Evolutionary conservation across 2,797 vertebrate species (phyloP), one percentile per base, ranked within the genome.

Genomic region (Sphaeramia orbicularis): DNA sequence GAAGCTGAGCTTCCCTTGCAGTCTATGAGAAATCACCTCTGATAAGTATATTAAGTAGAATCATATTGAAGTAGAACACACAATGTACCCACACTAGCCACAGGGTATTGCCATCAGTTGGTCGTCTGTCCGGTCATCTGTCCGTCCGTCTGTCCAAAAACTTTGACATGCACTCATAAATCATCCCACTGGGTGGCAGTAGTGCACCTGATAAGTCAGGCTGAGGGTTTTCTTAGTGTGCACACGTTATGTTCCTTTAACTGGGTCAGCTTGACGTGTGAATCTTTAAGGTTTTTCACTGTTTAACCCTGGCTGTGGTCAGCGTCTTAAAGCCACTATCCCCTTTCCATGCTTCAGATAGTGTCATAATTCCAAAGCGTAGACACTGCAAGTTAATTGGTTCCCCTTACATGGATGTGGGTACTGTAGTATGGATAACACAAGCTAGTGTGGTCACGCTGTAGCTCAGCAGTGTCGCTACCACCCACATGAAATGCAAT

Each of bases 331-430:
- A 76, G 73, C 48, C 67, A 48, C 74, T 80, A 73, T 86, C 76
- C 70, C 13, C 52, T 85, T 73, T 58, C 78, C 68, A 13, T 89
- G 81, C 67, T 84, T 90, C 54, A 68, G 78, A 87, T 86, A 59
- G 83, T 77, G 87, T 44, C 68, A 84, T 77, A 86, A 88, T 83
- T 88, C 80, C 78, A 74, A 44, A 63, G 53, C 55, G 21, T 52
- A 57, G 35, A 36, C 27, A 5, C 48, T 86, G 74, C 68, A 76
- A 81, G 65, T 75, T 72, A 67, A 85, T 74, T 55, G 30, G 42
- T 42, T 60, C 80, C 63, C 70, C 84, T 81, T 82, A 86, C 80
- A 83, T 71, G 75, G 74, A 83, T 57, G 49, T 47, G 36, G 59
- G 50, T 63, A 50, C 41, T 37, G 27, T 44, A 18, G 55, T 24